Conservation (phyloP, 2,797 vertebrate species). For the Thunnus albacares region DNA sequence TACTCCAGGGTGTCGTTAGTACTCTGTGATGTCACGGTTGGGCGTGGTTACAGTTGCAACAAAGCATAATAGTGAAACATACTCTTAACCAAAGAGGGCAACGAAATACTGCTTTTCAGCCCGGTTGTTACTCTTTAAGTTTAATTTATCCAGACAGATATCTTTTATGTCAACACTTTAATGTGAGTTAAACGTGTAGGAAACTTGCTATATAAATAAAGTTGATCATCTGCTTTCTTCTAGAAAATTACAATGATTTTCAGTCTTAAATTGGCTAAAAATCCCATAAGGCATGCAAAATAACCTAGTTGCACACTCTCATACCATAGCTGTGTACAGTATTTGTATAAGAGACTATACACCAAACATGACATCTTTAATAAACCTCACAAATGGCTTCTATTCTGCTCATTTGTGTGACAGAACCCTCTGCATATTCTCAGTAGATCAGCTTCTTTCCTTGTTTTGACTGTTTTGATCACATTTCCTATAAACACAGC, state of each 20-base stretch:
- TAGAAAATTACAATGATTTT: not conserved
- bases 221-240: no score
- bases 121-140: no score
- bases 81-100: no score
- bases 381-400: not conserved
- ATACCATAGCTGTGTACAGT: not conserved
- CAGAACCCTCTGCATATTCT: not conserved
- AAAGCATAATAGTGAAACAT: no score
- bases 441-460: not conserved
- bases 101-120: no score
- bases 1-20: no score
- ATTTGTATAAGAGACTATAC: not conserved
- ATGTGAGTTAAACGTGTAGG: no score
- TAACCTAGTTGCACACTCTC: not conserved
- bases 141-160: no score
- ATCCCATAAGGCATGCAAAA: not conserved
- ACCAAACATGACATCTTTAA: not conserved
- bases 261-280: constrained; percentile 4
- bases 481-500: constrained; percentile 4
- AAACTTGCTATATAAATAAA: no score
- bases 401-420: not conserved
- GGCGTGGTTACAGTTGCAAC: no score
- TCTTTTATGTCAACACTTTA: no score
- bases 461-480: not conserved
- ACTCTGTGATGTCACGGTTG: no score